Evolutionary conservation across 2,888 invertebrate species (phyloP).

Genomic region (Apotomis capreana): DNA sequence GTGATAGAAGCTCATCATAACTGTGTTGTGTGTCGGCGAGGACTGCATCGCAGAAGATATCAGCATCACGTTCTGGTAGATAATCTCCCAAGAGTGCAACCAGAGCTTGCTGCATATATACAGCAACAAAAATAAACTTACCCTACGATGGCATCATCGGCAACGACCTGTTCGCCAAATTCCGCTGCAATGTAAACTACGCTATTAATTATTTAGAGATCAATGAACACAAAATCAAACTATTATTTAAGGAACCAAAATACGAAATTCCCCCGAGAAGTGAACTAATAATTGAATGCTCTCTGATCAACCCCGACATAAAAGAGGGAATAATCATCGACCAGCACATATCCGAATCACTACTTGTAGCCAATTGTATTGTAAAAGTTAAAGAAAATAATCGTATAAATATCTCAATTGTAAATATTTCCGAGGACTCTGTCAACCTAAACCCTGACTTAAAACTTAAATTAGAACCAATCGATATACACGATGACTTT

Average conservation of each 20-base stretch:
- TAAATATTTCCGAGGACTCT: slow-evolving; percentile 36
- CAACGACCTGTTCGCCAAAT: slow-evolving; percentile 6
- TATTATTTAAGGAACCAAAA: neutral
- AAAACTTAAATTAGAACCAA: no score
- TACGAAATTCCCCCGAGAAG: neutral
- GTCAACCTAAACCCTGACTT: neutral
- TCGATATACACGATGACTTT: no score
- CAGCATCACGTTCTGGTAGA: no score
- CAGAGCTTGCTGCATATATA: no score
- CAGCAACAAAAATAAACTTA: neutral
- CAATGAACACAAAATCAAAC: slow-evolving; percentile 1
- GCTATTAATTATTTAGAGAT: neutral
- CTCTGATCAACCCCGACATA: slow-evolving; percentile 46
- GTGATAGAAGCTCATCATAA: no score
- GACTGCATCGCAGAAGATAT: no score
- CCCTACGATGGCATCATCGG: neutral
- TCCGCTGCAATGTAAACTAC: slow-evolving; percentile 6
- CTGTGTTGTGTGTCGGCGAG: no score
- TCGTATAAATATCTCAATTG: slow-evolving; percentile 27
- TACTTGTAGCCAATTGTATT: slow-evolving; percentile 44
- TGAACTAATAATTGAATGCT: slow-evolving; percentile 41
- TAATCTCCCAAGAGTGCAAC: no score
- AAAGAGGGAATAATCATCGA: slow-evolving; percentile 45
- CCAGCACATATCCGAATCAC: slow-evolving; percentile 33
- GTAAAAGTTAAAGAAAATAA: slow-evolving; percentile 41